Evolutionary conservation across 2,113 vertebrate genomes (phyloP).

Genomic region (Lophotis ruficrista): DNA sequence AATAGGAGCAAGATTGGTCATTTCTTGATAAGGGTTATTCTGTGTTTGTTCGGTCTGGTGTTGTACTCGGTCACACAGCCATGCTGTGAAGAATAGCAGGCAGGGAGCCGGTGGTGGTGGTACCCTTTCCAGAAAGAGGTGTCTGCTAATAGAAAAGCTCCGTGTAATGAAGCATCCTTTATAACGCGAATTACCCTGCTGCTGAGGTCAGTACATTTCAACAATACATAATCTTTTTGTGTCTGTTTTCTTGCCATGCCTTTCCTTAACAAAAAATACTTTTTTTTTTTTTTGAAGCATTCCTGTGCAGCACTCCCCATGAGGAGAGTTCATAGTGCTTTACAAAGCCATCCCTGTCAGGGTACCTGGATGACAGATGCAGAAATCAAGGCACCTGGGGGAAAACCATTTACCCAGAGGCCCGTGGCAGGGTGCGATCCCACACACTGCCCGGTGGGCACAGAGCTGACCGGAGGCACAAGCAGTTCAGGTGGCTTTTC

Average conservation of each 20-base stretch:
- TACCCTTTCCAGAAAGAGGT: background rate
- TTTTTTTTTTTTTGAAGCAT: background rate
- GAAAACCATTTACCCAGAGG: background rate
- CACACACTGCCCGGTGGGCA: rapidly evolving
- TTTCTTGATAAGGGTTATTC: background rate
- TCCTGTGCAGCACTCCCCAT: background rate
- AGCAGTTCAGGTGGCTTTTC: background rate
- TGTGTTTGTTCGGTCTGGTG: background rate
- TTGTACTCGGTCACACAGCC: background rate
- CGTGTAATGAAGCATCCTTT: background rate
- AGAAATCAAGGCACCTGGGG: background rate
- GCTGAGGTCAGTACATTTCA: conserved; percentile 1
- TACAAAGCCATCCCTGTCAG: background rate
- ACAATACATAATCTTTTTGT: background rate
- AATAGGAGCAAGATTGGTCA: background rate
- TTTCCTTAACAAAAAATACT: rapidly evolving
- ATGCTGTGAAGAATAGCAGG: background rate
- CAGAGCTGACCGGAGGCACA: background rate
- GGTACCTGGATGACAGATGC: background rate
- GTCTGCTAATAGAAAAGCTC: background rate
- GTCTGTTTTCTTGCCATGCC: background rate
- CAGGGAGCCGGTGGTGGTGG: background rate
- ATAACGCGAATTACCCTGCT: background rate
- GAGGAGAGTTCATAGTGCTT: background rate
- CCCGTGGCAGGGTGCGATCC: background rate